Evolutionary conservation across 2,797 vertebrate genomes (phyloP).

Genomic region (Betta splendens): DNA sequence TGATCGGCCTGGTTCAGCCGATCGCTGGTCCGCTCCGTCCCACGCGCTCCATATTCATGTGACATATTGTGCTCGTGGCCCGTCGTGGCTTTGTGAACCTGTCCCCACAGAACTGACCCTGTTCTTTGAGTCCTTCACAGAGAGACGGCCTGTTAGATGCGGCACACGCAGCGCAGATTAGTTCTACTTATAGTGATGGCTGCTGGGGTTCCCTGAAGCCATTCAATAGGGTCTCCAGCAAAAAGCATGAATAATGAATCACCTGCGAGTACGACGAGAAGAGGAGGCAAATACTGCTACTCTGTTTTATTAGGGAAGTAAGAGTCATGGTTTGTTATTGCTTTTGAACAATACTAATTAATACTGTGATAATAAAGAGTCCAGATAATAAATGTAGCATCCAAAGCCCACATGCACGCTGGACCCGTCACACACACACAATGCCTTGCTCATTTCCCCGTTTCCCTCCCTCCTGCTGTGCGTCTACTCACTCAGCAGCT

Average conservation of each 20-base stretch:
- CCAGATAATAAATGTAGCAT: too few relatives aligned
- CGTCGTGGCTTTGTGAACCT: conserved; percentile 50
- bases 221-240: conserved; percentile 11
- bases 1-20: conserved; percentile 48
- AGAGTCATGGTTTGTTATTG: too few relatives aligned
- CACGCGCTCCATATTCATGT: conserved; percentile 70
- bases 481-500: conserved; percentile 95
- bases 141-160: conserved; percentile 18
- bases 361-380: too few relatives aligned
- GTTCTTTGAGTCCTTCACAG: conserved; percentile 57
- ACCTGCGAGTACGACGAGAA: background rate
- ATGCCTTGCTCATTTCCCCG: background rate
- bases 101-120: conserved; percentile 31
- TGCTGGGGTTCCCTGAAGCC: background rate
- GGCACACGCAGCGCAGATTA: conserved; percentile 5
- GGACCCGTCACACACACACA: background rate
- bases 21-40: conserved; percentile 51
- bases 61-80: conserved; percentile 60
- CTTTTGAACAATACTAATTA: too few relatives aligned
- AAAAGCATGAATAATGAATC: background rate
- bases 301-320: too few relatives aligned
- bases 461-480: background rate
- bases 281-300: too few relatives aligned
- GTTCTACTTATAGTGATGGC: too few relatives aligned
- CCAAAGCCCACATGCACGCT: background rate